Conservation (phyloP, 2,888 invertebrate genomes). For the Yponomeuta plumbellus region DNA sequence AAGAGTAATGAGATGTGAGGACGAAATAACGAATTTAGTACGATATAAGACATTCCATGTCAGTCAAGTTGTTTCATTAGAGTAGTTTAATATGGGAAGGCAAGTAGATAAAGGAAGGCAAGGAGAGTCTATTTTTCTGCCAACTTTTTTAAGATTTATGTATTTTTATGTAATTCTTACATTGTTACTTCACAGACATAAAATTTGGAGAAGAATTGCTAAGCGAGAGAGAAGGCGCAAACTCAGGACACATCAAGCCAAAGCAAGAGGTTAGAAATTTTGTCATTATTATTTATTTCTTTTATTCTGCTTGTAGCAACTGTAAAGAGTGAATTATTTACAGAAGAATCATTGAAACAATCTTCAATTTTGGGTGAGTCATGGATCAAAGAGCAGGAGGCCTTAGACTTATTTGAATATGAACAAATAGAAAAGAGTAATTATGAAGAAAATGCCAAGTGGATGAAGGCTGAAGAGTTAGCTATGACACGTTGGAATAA, state of each 20-base stretch:
- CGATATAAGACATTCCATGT: too few species aligned
- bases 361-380: not conserved
- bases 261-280: conserved; percentile 62
- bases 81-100: too few species aligned
- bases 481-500: conserved; percentile 80
- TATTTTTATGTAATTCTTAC: not conserved
- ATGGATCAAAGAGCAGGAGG: conserved; percentile 72
- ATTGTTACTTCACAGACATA: conserved; percentile 64
- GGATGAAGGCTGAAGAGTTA: conserved; percentile 80
- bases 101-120: too few species aligned
- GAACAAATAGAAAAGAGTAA: conserved; percentile 74
- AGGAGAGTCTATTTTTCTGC: not conserved
- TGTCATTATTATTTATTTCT: not conserved
- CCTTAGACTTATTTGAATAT: conserved; percentile 67
- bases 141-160: not conserved
- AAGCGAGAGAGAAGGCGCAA: conserved; percentile 84
- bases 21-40: too few species aligned
- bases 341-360: not conserved
- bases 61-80: too few species aligned
- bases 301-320: too few species aligned
- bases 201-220: conserved; percentile 83
- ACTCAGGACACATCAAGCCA: conserved; percentile 77
- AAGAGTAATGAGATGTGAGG: too few species aligned
- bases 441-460: conserved; percentile 77
- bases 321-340: not conserved